Evolutionary conservation across 2,113 vertebrate genomes (phyloP), one percentile per base, ranked within the genome.

Genomic region (Eublepharis macularius): DNA sequence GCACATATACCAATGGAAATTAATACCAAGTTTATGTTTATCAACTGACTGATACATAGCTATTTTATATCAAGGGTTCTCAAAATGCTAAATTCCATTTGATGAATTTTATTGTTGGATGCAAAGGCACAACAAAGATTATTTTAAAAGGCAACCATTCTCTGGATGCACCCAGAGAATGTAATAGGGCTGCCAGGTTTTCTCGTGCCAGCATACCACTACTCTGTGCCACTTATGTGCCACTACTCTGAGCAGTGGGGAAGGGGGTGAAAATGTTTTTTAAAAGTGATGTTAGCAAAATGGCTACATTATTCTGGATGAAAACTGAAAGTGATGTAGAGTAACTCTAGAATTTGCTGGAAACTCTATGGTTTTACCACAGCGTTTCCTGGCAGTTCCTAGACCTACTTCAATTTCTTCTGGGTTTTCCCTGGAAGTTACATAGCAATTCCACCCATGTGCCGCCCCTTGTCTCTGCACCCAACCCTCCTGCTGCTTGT

Each of bases 1-100:
- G 74, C n/a, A 57, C 83, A 82, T 13, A 36, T 29, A 81, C 76
- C 29, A 60, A 32, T 85, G 72, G 63, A 90, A 75, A 6, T 41
- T 73, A 51, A 70, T 80, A 2, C 41, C 65, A 80, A 70, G 10
- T n/a, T 47, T 19, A 63, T 19, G 86, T 78, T 75, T 74, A 88
- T 83, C 83, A 66, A 49, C n/a, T 16, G 47, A 81, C n/a, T 49
- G n/a, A 69, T 32, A 7, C n/a, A 49, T 36, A 49, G 32, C 26
- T 43, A 17, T 80, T 72, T 82, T 47, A 8, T 82, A 72, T n/a
- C 8, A 47, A 49, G 68, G 2, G 2, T 47, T 54, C 41, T 41
- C 70, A 29, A 51, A 24, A 39, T 81, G 70, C 36, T 47, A 82
- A 41, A 54, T 41, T 49, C 6, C 21, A 9, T 6, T 49, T 75